phyloP scores from a whole-genome alignment of 2,888 invertebrate genomes.

The Pollenia griseotomentosa region DNA sequence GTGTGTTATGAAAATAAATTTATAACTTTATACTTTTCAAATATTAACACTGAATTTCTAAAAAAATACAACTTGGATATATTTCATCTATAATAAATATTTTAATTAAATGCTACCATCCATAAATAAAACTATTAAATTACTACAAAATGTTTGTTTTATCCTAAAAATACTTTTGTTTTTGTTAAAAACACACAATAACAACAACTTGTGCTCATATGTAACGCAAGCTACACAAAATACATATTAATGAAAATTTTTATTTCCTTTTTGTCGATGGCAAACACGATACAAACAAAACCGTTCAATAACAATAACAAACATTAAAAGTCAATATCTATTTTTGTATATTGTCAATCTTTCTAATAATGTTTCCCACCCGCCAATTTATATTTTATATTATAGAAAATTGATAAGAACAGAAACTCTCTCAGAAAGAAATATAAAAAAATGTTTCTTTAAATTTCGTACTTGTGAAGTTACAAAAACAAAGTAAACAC shows the following conservation, averaged over 20 bases:
- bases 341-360: constrained; percentile 52
- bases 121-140: constrained; percentile 25
- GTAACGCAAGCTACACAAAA: constrained; percentile 1
- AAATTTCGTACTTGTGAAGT: too few relatives aligned
- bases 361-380: constrained; percentile 23
- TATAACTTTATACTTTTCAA: too few relatives aligned
- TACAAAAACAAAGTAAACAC: too few relatives aligned
- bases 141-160: constrained; percentile 13
- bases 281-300: constrained; percentile 30
- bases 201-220: neutral
- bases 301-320: constrained; percentile 52
- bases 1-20: too few relatives aligned
- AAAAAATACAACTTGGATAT: too few relatives aligned
- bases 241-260: constrained; percentile 8
- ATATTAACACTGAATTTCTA: too few relatives aligned
- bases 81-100: too few relatives aligned
- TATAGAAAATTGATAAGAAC: too few relatives aligned
- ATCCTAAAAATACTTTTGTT: constrained; percentile 28
- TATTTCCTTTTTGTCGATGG: constrained; percentile 28
- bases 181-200: neutral
- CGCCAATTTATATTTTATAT: neutral
- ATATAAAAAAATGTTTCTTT: too few relatives aligned
- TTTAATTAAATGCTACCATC: neutral
- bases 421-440: too few relatives aligned
- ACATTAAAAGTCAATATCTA: constrained; percentile 66